Evolutionary conservation across 2,888 invertebrate genomes (phyloP).

Genomic region (Tetrapedia diversipes): DNA sequence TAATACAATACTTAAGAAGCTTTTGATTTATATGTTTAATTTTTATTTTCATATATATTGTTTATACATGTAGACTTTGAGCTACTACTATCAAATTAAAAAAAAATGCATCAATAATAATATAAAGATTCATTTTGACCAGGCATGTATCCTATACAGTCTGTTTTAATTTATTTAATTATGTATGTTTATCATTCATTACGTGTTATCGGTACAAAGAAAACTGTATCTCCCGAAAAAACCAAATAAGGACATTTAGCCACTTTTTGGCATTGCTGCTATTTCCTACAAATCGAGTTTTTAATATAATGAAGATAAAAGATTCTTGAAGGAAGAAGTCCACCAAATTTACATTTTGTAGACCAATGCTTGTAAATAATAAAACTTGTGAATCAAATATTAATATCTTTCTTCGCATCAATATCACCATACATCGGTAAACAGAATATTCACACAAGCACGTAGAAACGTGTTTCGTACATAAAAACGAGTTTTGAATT

Average conservation of each 20-base stretch:
- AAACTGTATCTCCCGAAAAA: conserved; percentile 19
- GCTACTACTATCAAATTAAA: conserved; percentile 47
- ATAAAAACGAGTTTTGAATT: conserved; percentile 35
- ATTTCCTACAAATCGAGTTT: conserved; percentile 39
- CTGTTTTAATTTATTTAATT: conserved; percentile 52
- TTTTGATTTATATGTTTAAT: background rate
- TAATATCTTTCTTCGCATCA: conserved; percentile 47
- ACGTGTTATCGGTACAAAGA: conserved; percentile 21
- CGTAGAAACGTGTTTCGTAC: conserved; percentile 13
- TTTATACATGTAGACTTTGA: conserved; percentile 3
- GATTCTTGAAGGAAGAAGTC: conserved; percentile 37
- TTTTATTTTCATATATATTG: conserved; percentile 9
- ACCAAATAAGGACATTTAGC: conserved; percentile 29
- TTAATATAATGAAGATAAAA: conserved; percentile 32
- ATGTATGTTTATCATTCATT: conserved; percentile 46
- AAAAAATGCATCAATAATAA: conserved; percentile 33
- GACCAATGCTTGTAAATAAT: conserved; percentile 61
- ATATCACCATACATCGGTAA: conserved; percentile 36
- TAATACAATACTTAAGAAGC: background rate
- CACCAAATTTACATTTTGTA: conserved; percentile 58
- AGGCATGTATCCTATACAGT: conserved; percentile 46
- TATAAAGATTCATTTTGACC: conserved; percentile 29
- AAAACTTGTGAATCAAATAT: conserved; percentile 58
- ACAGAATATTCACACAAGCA: conserved; percentile 15
- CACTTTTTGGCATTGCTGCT: conserved; percentile 35